phyloP scores from a whole-genome alignment of 2,797 vertebrate genomes.

The Eulemur coronatus region DNA sequence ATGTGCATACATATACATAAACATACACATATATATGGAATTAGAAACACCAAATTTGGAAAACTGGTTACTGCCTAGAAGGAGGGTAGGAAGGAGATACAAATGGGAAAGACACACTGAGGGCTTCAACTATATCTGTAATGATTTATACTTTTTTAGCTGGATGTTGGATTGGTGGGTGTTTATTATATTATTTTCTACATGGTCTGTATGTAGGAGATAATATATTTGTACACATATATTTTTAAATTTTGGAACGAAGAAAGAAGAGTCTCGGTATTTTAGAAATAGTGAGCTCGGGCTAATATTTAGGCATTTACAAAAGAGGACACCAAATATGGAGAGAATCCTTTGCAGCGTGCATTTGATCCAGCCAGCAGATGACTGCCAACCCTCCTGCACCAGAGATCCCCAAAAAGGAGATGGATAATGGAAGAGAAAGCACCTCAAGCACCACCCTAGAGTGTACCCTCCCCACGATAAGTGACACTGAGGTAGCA shows the following conservation, averaged over 20 bases:
- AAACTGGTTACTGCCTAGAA: not conserved
- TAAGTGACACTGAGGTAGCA: not conserved
- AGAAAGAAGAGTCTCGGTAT: not conserved
- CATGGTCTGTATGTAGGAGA: not conserved
- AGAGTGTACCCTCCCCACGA: not conserved
- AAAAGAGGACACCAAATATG: not conserved
- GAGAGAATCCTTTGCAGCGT: not conserved
- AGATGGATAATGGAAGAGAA: not conserved
- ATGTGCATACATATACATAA: not conserved
- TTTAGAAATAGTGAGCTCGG: not conserved
- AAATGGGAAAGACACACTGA: not conserved
- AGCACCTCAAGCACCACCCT: not conserved
- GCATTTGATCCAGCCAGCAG: not conserved
- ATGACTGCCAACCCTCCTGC: not conserved
- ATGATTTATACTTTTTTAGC: not conserved
- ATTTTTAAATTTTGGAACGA: not conserved
- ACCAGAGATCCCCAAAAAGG: not conserved
- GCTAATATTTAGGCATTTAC: not conserved
- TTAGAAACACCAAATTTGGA: not conserved
- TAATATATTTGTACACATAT: not conserved
- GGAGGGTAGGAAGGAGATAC: not conserved
- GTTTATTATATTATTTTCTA: not conserved
- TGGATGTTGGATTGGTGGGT: not conserved
- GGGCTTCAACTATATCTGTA: not conserved
- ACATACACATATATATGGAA: not conserved